Evolutionary conservation across 2,797 vertebrate genomes (phyloP).

Genomic region (Phoeniculus purpureus): DNA sequence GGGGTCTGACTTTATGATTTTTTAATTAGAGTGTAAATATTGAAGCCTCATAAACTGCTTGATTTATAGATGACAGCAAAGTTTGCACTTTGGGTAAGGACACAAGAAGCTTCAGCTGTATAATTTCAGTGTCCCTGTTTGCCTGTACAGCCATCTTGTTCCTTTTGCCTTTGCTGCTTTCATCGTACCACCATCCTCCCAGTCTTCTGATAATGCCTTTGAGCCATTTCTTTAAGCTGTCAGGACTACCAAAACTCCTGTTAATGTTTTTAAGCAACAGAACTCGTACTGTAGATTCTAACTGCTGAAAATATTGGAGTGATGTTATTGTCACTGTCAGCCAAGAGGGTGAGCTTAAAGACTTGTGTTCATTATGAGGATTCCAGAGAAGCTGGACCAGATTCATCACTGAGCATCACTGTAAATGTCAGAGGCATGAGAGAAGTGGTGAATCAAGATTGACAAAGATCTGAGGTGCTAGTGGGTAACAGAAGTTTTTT

Average conservation of each 20-base stretch:
- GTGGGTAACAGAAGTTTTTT: neutral
- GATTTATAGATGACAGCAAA: slow-evolving; percentile 86
- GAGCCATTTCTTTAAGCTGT: neutral
- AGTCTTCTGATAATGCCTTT: neutral
- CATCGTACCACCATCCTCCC: neutral
- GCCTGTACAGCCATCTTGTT: neutral
- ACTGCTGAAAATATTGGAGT: neutral
- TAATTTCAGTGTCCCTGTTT: slow-evolving; percentile 17
- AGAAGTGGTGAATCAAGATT: neutral
- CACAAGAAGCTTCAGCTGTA: slow-evolving; percentile 31
- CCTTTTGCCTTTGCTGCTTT: neutral
- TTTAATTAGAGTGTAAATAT: slow-evolving; percentile 93
- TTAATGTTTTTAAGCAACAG: neutral
- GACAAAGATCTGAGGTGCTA: neutral
- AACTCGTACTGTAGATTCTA: neutral
- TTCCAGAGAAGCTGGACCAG: neutral
- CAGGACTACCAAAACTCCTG: neutral
- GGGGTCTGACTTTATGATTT: slow-evolving; percentile 81
- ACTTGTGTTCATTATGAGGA: neutral
- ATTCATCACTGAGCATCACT: neutral
- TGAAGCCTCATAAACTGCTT: slow-evolving; percentile 81
- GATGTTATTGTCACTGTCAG: neutral
- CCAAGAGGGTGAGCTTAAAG: neutral
- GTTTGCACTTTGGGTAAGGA: slow-evolving; percentile 77
- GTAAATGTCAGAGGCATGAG: neutral